phyloP scores from a whole-genome alignment of 2,113 vertebrate species.

The Actenoides hombroni region DNA sequence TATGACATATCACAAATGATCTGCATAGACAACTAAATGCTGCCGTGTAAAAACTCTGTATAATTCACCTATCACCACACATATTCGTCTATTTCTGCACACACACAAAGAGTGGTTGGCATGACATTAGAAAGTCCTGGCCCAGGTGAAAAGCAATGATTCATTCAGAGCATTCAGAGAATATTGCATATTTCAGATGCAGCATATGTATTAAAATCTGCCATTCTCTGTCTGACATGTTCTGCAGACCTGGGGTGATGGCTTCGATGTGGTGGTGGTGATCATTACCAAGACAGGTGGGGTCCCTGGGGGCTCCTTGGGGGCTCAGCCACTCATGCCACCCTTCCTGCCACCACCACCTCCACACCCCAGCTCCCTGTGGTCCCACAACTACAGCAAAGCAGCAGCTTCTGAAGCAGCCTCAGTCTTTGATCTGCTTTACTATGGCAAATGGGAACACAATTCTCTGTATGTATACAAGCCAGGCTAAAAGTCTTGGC shows the following conservation, averaged over 20 bases:
- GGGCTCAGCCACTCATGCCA: neutral
- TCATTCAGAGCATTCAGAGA: neutral
- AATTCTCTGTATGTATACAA: neutral
- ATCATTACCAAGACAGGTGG: neutral
- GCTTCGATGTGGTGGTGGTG: accelerated
- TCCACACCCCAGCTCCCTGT: accelerated
- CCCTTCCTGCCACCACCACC: accelerated
- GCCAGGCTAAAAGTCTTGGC: neutral
- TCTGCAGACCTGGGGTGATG: neutral
- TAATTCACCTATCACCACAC: neutral
- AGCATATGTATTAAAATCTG: neutral
- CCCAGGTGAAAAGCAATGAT: neutral
- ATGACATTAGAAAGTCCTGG: neutral
- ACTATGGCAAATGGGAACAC: neutral
- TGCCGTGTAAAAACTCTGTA: neutral
- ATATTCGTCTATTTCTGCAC: neutral
- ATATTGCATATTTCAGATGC: neutral
- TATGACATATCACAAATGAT: neutral
- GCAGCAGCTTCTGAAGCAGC: neutral
- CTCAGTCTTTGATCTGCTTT: neutral
- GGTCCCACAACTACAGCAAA: accelerated
- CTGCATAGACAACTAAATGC: neutral
- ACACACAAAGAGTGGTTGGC: neutral
- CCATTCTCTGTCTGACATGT: neutral
- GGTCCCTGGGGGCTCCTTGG: neutral